Evolutionary conservation across 2,113 vertebrate species (phyloP).

Genomic region (Trachemys scripta): DNA sequence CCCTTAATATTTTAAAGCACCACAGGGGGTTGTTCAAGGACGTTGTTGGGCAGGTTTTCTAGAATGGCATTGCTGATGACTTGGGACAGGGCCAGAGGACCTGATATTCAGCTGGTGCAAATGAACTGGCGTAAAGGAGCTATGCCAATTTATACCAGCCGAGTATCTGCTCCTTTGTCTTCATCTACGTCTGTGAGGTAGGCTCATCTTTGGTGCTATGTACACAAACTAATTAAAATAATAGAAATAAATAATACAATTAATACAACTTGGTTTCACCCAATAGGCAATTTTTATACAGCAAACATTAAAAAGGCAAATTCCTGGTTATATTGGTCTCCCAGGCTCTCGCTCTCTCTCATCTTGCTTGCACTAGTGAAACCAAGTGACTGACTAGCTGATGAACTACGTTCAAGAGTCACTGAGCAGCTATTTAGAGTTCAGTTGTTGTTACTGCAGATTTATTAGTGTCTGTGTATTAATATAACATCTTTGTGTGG

Average conservation of each 20-base stretch:
- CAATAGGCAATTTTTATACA: not conserved
- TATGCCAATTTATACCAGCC: not conserved
- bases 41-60: not conserved
- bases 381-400: not conserved
- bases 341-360: not conserved
- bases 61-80: not conserved
- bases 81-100: not conserved
- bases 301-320: not conserved
- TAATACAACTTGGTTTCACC: not conserved
- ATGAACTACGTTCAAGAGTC: not conserved
- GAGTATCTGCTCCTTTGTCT: not conserved
- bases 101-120: not conserved
- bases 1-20: not conserved
- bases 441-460: not conserved
- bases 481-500: not conserved
- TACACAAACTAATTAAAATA: not conserved
- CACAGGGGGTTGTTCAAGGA: not conserved
- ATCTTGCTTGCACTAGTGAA: not conserved
- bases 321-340: fast-evolving
- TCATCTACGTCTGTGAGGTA: not conserved
- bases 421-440: not conserved
- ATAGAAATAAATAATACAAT: not conserved
- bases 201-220: not conserved
- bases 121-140: not conserved
- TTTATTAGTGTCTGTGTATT: constrained; percentile 11